Evolutionary conservation across 2,888 invertebrate species (phyloP), one percentile per base, ranked within the genome.

Genomic region (Cryptocephalus moraei): DNA sequence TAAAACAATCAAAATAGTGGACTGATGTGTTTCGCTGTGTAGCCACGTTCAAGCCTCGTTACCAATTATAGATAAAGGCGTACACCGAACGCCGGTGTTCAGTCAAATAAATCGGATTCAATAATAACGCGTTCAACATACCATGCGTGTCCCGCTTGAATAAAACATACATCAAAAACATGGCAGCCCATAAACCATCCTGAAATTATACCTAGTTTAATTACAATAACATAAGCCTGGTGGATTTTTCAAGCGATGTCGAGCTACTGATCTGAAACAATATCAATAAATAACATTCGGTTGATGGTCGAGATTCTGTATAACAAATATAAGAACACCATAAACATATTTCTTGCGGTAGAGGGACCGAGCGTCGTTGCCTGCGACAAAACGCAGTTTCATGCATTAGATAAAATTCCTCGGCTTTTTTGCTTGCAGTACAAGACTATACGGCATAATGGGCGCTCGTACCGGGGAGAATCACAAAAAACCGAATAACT

Each of bases 311-410:
- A 40, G 46, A 46, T 54, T 50, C 54, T 51, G 54, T 51, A 50
- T 50, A 52, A 54, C 54, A 54, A 54, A 54, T 54, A 51, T 49
- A 44, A 44, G 40, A 51, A 49, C 49, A 50, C 50, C 49, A 54
- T 51, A 50, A 49, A 43, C 48, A 48, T 49, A 49, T 39, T 49
- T 51, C 53, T 53, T 51, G 46, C 44, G 38, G 40, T 42, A 14
- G 49, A 48, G 48, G 47, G 48, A 22, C 36, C 45, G 41, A 41
- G 46, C 22, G 22, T 22, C 6, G 6, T 22, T 22, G 39, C 22
- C 39, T 46, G 22, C 40, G 44, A 46, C 42, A 49, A 40, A 36
- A 46, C 31, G 42, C 33, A 38, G 36, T 38, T 40, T 36, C 32
- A 48, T 44, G 44, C 44, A 44, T 48, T 44, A 48, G 44, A 44